Evolutionary conservation across 37 sponge, comb jelly and placozoan species (phyloP).

Genomic region (Spongia lamella): DNA sequence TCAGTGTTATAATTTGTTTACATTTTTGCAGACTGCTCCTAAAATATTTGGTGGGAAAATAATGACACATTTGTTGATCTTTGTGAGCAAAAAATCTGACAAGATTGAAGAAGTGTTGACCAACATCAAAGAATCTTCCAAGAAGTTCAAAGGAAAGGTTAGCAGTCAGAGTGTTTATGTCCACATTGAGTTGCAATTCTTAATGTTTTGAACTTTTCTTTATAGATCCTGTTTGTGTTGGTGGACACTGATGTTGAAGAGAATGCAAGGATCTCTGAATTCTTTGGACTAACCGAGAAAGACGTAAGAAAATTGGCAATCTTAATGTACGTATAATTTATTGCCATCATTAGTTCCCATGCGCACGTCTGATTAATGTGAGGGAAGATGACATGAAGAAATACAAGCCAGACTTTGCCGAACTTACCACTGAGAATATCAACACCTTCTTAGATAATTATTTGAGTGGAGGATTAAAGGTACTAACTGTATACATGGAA

Average conservation of each 20-base stretch:
- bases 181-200: not conserved
- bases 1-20: not conserved
- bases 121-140: conserved; percentile 50
- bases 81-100: conserved; percentile 50
- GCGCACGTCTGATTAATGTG: conserved; percentile 70
- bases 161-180: not conserved
- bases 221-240: conserved; percentile 76
- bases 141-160: conserved; percentile 74
- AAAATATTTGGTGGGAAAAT: conserved; percentile 91
- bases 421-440: conserved; percentile 66
- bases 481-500: no score
- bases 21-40: conserved; percentile 78
- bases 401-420: conserved; percentile 76
- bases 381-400: conserved; percentile 81
- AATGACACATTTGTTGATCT: conserved; percentile 80
- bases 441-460: conserved; percentile 59
- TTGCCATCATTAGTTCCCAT: conserved; percentile 35
- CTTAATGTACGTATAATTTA: not conserved
- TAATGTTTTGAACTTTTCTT: not conserved
- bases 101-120: conserved; percentile 23
- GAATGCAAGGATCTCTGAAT: conserved; percentile 73
- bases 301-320: conserved; percentile 2
- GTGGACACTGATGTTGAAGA: conserved; percentile 79
- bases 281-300: conserved; percentile 74
- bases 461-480: conserved; percentile 79